Evolutionary conservation across 2,888 invertebrate species (phyloP).

Genomic region (Apoda limacodes): DNA sequence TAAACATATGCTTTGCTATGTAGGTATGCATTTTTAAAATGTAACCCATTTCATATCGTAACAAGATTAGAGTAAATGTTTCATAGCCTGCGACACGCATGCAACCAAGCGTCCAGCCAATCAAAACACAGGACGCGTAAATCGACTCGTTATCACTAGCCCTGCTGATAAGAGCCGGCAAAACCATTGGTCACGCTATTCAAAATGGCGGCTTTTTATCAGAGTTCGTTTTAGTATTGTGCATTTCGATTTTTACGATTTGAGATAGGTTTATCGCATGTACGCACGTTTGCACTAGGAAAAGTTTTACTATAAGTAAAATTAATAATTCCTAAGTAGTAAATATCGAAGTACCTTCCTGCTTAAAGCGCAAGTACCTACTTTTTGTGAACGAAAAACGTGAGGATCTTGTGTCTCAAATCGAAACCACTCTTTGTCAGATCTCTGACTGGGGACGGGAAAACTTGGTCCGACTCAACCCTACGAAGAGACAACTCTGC

Average conservation of each 20-base stretch:
- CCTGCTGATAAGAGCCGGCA: constrained; percentile 42
- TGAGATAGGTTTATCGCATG: constrained; percentile 35
- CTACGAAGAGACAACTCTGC: too few relatives aligned
- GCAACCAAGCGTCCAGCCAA: constrained; percentile 40
- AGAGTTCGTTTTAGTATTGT: constrained; percentile 41
- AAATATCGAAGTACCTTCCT: too few relatives aligned
- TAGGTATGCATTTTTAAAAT: constrained; percentile 3
- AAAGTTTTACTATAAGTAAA: too few relatives aligned
- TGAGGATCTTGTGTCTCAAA: too few relatives aligned
- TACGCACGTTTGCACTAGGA: too few relatives aligned
- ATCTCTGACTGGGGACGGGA: too few relatives aligned
- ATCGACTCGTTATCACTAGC: constrained; percentile 55
- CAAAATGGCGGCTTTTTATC: constrained; percentile 55
- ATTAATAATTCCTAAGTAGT: too few relatives aligned
- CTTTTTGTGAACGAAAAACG: too few relatives aligned
- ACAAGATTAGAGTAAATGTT: constrained; percentile 47
- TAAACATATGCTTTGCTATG: too few relatives aligned
- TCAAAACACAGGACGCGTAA: constrained; percentile 45
- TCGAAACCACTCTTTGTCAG: too few relatives aligned
- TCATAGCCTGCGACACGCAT: constrained; percentile 27
- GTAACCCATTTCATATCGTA: constrained; percentile 40
- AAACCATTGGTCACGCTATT: constrained; percentile 55
- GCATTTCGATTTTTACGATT: constrained; percentile 39
- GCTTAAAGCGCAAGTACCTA: too few relatives aligned
- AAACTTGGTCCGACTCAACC: too few relatives aligned